Evolutionary conservation across 2,888 invertebrate genomes (phyloP), one percentile per base, ranked within the genome.

Genomic region (Amblyjoppa fuscipennis): DNA sequence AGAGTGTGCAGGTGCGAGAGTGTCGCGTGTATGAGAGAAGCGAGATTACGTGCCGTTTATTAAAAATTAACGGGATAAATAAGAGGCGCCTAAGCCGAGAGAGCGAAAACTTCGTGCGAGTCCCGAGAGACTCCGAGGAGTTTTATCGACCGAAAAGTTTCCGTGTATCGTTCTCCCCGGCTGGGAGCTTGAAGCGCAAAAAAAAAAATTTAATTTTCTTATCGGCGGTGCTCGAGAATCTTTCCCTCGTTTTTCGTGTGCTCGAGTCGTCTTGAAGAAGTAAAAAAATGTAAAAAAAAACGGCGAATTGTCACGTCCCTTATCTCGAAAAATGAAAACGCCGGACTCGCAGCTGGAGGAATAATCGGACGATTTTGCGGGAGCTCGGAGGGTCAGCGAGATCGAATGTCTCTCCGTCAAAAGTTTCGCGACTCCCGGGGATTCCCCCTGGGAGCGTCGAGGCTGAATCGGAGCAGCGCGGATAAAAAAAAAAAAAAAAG

Each of bases 391-490:
- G 25, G 56, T 20, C 56, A 7, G 20, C 20, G 16, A 56, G 56
- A 25, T 56, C 56, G 56, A 3, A 56, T 56, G 3, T 56, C 25
- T n/a, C 20, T 20, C 25, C 11, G 20, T 56, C 56, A 56, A 56
- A 56, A 25, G 61, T 77, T 77, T 73, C 45, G n/a, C 11, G 51
- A 34, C 69, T 51, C 71, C 51, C 59, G 49, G 7, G 56, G 41
- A 41, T 53, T 71, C 66, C 71, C 77, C 34, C 34, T 31, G 77
- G 77, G 49, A 82, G 56, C 56, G 71, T 25, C 13, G 41, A 66
- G 64, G 71, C 41, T 76, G 76, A 76, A 71, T 70, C 76, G 61
- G 59, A 45, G 71, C 64, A 53, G 41, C 41, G 11, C 2, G 3
- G 41, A 41, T 41, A 11, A 41, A 41, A 34, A 38, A 41, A 41